Evolutionary conservation across 2,888 invertebrate genomes (phyloP).

Genomic region (Tipula confusa): DNA sequence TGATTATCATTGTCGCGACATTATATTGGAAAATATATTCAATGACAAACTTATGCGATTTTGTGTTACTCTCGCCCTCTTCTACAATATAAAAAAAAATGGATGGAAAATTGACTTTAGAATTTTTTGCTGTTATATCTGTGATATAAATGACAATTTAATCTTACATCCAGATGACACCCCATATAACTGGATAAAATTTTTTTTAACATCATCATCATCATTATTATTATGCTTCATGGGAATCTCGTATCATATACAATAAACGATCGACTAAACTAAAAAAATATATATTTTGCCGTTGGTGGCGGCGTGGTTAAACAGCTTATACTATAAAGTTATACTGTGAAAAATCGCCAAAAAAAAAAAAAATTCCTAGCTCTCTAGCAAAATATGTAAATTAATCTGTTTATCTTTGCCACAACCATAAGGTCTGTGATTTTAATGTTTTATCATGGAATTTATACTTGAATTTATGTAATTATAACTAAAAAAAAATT

Average conservation of each 20-base stretch:
- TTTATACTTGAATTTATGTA: neutral
- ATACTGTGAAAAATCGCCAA: neutral
- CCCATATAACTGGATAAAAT: neutral
- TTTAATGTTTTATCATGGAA: neutral
- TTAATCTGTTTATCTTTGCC: slow-evolving; percentile 20
- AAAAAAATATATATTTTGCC: neutral
- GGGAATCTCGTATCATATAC: neutral
- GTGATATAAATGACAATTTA: neutral
- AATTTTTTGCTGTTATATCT: neutral
- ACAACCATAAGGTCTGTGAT: neutral
- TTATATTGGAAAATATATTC: neutral
- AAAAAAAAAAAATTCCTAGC: neutral
- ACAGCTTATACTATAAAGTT: neutral
- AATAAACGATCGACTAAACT: neutral
- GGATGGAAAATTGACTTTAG: neutral
- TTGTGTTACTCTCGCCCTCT: neutral
- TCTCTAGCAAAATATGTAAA: neutral
- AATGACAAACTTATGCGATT: neutral
- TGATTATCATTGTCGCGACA: slow-evolving; percentile 15
- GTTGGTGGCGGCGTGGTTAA: neutral
- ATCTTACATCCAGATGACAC: slow-evolving; percentile 9
- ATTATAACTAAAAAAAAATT: neutral
- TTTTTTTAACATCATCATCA: slow-evolving; percentile 3
- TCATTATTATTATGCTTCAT: neutral
- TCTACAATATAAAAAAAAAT: neutral